These are phyloP conservation scores for Pachypanchax playfairii DNA, from an alignment of 2,113 vertebrate genomes.

Conservation along the genomic window DNA sequence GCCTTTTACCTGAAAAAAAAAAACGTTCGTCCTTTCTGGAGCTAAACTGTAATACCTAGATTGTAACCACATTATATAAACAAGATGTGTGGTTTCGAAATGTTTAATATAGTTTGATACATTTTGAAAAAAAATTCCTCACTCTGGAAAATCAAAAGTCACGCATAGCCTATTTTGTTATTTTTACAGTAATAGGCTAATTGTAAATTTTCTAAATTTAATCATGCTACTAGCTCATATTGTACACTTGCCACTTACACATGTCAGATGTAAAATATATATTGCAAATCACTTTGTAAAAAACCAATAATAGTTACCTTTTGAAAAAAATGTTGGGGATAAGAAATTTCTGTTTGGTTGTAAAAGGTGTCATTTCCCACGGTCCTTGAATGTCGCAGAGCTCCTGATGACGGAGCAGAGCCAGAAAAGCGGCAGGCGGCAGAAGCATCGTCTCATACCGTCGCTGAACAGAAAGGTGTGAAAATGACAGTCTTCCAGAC, in stretches of 20 bases:
- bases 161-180: no score
- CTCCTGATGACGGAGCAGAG: conserved; percentile 54
- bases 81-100: background rate
- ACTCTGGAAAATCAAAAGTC: no score
- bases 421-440: conserved; percentile 51
- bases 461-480: conserved; percentile 63
- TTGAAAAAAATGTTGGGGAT: no score
- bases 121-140: no score
- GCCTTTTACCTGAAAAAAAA: background rate
- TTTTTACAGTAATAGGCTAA: no score
- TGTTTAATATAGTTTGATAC: background rate
- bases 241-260: no score
- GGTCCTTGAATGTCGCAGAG: conserved; percentile 40
- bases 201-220: no score
- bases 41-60: background rate
- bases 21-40: background rate
- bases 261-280: no score
- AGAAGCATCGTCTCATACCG: conserved; percentile 60
- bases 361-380: conserved; percentile 35
- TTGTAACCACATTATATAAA: background rate
- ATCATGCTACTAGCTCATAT: no score
- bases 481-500: conserved; percentile 15
- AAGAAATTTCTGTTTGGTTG: background rate
- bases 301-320: no score
- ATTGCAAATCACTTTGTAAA: no score